Conservation (phyloP, 2,113 vertebrate species). For the Ceyx melanurus region DNA sequence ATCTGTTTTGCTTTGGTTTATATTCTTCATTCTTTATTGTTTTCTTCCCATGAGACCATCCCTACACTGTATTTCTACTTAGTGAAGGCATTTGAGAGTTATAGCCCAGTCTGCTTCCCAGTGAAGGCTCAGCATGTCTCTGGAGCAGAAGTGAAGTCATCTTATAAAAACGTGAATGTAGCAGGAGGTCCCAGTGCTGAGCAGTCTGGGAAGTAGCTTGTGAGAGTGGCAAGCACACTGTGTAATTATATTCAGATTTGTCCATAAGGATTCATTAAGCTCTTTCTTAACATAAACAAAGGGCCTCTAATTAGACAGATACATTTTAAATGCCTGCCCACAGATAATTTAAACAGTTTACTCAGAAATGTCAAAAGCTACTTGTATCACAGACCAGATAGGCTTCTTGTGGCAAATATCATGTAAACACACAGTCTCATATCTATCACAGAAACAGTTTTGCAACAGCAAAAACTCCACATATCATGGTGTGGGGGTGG, state of each 20-base stretch:
- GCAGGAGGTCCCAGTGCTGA: neutral
- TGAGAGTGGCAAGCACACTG: neutral
- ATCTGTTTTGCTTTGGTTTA: neutral
- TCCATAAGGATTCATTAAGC: neutral
- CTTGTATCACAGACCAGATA: conserved; percentile 21
- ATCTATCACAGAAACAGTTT: neutral
- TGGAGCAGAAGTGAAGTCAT: neutral
- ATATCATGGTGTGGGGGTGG: neutral
- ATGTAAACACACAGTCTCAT: conserved; percentile 25
- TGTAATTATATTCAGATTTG: conserved; percentile 45
- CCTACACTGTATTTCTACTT: neutral
- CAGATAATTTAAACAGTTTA: conserved; percentile 69
- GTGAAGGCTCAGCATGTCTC: neutral
- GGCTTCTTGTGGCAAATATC: neutral
- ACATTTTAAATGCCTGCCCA: conserved; percentile 20
- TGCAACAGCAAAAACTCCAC: neutral
- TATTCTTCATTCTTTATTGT: neutral
- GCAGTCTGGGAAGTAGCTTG: neutral
- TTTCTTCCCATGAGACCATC: neutral
- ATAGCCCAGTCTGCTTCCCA: neutral
- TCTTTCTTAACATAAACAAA: conserved; percentile 40
- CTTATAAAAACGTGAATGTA: neutral
- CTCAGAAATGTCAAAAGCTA: conserved; percentile 55
- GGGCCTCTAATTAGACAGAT: conserved; percentile 53
- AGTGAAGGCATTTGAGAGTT: neutral